Evolutionary conservation across 2,888 invertebrate species (phyloP).

Genomic region (Ornithoptera priamus): DNA sequence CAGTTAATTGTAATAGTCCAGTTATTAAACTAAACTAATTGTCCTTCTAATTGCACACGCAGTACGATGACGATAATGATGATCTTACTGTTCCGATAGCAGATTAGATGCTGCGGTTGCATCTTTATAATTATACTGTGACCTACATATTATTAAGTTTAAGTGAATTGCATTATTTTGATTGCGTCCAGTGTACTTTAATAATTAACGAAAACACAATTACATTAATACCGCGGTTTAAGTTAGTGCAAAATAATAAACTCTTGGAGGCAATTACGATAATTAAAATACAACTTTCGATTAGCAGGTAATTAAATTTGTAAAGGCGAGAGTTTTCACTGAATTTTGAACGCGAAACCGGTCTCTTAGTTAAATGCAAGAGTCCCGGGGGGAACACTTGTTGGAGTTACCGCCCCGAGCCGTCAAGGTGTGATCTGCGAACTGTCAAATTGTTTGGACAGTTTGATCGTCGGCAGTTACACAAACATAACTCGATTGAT

Average conservation of each 20-base stretch:
- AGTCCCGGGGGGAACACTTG: slow-evolving; percentile 14
- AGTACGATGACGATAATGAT: too few species aligned
- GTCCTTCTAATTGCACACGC: too few species aligned
- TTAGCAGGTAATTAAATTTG: slow-evolving; percentile 23
- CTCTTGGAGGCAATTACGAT: slow-evolving; percentile 7
- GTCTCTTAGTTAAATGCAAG: not conserved
- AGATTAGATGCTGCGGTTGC: too few species aligned
- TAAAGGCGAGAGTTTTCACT: slow-evolving; percentile 16
- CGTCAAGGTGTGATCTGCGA: slow-evolving; percentile 14
- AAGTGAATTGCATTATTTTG: too few species aligned
- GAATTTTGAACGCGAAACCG: slow-evolving; percentile 12
- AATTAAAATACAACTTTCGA: slow-evolving; percentile 26
- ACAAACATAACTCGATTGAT: slow-evolving; percentile 4
- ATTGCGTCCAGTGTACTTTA: too few species aligned
- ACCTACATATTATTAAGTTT: too few species aligned
- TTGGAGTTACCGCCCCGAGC: slow-evolving; percentile 14
- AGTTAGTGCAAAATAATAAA: slow-evolving; percentile 10
- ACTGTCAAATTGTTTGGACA: slow-evolving; percentile 22
- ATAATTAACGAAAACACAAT: not conserved
- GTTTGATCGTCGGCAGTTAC: slow-evolving; percentile 1
- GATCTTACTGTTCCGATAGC: too few species aligned
- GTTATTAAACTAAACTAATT: too few species aligned
- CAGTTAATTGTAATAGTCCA: too few species aligned
- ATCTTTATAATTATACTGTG: too few species aligned
- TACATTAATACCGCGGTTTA: not conserved